phyloP scores from a whole-genome alignment of 1,140 invertebrate species.

The Apocrypta bakeri region DNA sequence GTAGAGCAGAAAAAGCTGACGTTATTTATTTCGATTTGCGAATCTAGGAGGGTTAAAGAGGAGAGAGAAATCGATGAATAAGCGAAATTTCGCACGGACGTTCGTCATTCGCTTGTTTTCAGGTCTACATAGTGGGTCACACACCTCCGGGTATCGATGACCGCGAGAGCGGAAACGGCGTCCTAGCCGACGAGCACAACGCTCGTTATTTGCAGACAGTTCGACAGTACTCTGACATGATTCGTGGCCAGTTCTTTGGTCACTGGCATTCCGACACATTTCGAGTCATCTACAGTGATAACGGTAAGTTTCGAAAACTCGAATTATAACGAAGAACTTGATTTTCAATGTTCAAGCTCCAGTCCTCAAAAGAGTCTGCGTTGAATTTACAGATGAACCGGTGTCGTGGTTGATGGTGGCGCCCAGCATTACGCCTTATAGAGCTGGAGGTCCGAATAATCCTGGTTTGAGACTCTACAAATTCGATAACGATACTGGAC shows the following conservation, averaged over 20 bases:
- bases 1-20: too few relatives aligned
- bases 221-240: conserved; percentile 83
- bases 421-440: conserved; percentile 88
- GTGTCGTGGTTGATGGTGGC: conserved; percentile 90
- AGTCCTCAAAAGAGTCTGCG: too few relatives aligned
- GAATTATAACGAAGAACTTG: too few relatives aligned
- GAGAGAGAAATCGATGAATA: not conserved
- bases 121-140: conserved; percentile 94
- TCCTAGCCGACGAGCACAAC: conserved; percentile 81
- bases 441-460: conserved; percentile 86
- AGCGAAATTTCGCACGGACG: not conserved
- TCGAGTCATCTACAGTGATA: conserved; percentile 86
- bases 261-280: conserved; percentile 94
- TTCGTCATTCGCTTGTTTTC: conserved; percentile 31
- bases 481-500: conserved; percentile 88
- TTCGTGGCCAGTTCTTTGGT: conserved; percentile 93
- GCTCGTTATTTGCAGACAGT: conserved; percentile 83
- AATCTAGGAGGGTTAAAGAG: not conserved
- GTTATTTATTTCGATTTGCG: too few relatives aligned
- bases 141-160: conserved; percentile 91
- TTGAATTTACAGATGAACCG: conserved; percentile 78
- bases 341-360: too few relatives aligned
- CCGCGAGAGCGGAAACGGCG: conserved; percentile 79
- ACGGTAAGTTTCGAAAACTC: conserved; percentile 71
- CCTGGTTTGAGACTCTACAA: conserved; percentile 91